Conservation (phyloP, 2,113 vertebrate species). For the Condylura cristata region DNA sequence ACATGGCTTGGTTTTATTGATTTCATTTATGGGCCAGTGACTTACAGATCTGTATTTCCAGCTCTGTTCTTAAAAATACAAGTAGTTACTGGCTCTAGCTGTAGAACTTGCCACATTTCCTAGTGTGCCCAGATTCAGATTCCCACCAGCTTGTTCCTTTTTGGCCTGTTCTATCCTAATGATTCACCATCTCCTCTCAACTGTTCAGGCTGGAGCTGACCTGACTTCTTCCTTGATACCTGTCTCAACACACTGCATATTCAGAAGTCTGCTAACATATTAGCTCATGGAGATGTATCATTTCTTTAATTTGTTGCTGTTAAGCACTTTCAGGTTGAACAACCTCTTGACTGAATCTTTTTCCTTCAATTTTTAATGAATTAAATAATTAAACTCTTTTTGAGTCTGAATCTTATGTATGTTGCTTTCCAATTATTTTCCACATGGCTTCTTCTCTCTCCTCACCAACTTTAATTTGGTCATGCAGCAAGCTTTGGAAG, state of each 20-base stretch:
- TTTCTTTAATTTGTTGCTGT: neutral
- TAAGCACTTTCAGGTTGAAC: neutral
- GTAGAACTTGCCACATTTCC: neutral
- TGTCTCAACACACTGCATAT: neutral
- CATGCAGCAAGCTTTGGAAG: neutral
- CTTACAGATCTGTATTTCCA: conserved; percentile 2
- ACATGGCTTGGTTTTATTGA: conserved; percentile 7
- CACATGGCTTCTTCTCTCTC: neutral
- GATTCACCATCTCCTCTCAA: neutral
- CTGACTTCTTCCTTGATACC: neutral
- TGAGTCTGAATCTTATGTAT: neutral
- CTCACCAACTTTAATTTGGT: neutral
- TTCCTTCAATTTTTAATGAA: neutral
- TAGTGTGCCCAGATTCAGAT: neutral
- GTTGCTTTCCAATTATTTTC: conserved; percentile 11
- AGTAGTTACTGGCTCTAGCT: neutral
- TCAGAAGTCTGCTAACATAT: neutral
- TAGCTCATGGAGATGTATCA: neutral
- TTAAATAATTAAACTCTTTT: neutral
- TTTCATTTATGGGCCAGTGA: conserved; percentile 7
- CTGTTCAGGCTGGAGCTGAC: neutral
- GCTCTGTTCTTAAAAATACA: conserved; percentile 7
- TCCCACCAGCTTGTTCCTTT: neutral
- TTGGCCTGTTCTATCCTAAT: neutral
- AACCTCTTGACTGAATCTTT: neutral